Evolutionary conservation across 2,113 vertebrate genomes (phyloP).

Genomic region (Oreotragus oreotragus): DNA sequence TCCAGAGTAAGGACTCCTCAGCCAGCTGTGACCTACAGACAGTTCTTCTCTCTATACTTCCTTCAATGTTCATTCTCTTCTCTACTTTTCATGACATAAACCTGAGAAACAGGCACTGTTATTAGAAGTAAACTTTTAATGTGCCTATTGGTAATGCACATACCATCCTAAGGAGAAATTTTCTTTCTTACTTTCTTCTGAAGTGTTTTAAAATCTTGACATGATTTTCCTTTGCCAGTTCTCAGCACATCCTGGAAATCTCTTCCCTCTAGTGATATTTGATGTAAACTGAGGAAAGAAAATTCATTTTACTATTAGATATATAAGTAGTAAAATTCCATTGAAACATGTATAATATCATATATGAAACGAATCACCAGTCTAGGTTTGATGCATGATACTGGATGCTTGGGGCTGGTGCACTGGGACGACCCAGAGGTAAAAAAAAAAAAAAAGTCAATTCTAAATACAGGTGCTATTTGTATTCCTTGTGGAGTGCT

Average conservation of each 20-base stretch:
- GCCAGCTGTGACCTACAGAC: neutral
- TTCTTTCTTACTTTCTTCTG: neutral
- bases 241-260: neutral
- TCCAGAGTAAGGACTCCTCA: neutral
- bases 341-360: too few relatives aligned
- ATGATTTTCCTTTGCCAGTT: neutral
- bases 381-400: too few relatives aligned
- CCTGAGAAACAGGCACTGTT: neutral
- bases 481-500: slow-evolving; percentile 50
- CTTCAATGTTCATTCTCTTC: neutral
- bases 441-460: slow-evolving; percentile 48
- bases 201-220: neutral
- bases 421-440: too few relatives aligned
- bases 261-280: neutral
- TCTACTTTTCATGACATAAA: neutral
- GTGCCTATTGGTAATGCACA: neutral
- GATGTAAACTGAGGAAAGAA: neutral
- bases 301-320: slow-evolving; percentile 18
- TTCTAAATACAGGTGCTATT: slow-evolving; percentile 66
- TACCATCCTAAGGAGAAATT: neutral
- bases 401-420: too few relatives aligned
- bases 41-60: neutral
- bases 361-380: too few relatives aligned
- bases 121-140: neutral
- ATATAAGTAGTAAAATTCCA: neutral